These are phyloP conservation scores for Macrobrachium rosenbergii DNA, from an alignment of 1,140 invertebrate genomes.

Conservation along the genomic window DNA sequence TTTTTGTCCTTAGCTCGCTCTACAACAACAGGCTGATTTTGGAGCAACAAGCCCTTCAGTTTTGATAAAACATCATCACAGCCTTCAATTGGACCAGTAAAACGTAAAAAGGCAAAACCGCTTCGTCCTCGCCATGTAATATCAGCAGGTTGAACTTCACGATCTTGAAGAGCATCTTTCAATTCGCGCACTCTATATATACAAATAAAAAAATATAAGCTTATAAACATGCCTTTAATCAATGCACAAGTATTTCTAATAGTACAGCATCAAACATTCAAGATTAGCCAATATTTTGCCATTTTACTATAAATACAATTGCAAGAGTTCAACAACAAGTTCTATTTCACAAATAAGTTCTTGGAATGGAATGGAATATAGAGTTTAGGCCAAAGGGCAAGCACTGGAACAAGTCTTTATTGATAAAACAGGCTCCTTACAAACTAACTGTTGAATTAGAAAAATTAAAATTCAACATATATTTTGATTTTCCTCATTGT, in stretches of 20 bases:
- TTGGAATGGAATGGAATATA: no score
- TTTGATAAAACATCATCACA: conserved; percentile 48
- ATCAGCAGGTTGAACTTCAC: conserved; percentile 58
- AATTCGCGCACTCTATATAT: conserved; percentile 57
- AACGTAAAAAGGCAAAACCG: conserved; percentile 63
- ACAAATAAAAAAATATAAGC: not conserved
- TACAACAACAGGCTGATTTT: conserved; percentile 49
- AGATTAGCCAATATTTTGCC: no score
- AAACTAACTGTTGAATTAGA: not conserved
- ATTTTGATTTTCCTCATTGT: no score
- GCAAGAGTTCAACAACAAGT: no score
- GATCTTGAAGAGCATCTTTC: conserved; percentile 56
- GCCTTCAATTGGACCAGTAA: conserved; percentile 53
- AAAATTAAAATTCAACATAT: no score
- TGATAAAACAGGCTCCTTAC: not conserved
- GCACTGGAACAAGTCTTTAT: no score
- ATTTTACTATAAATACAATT: no score
- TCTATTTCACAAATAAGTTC: not conserved
- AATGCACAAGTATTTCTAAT: not conserved
- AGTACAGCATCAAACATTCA: no score
- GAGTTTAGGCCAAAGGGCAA: no score
- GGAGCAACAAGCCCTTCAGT: conserved; percentile 54
- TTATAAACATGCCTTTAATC: not conserved
- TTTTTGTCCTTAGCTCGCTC: conserved; percentile 57
- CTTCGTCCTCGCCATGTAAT: conserved; percentile 55